A percentile compares a stretch with the other conserved stretches of the same genome.
Evolutionary conservation across 2,797 vertebrate genomes (phyloP).

Genomic region (Chelmon rostratus): DNA sequence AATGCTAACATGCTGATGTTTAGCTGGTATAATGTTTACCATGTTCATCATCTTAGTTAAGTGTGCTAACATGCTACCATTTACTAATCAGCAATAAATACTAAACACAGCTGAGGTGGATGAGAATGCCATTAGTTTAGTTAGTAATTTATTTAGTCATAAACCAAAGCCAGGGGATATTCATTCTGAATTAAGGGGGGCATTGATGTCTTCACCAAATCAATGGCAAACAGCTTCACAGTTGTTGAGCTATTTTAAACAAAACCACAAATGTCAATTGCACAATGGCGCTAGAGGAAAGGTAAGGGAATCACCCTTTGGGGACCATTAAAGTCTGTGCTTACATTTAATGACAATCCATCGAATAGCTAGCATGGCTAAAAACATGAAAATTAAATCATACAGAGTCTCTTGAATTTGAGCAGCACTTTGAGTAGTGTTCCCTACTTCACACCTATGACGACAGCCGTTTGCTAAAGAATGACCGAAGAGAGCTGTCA

Average conservation of each 20-base stretch:
- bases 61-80: not conserved
- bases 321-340: not conserved
- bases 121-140: too few relatives aligned
- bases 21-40: too few relatives aligned
- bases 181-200: not conserved
- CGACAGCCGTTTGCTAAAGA: too few relatives aligned
- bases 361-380: not conserved
- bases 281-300: not conserved
- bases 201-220: not conserved
- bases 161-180: not conserved
- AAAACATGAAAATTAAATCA: not conserved
- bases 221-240: not conserved
- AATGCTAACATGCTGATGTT: too few relatives aligned
- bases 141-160: too few relatives aligned
- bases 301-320: not conserved
- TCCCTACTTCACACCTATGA: too few relatives aligned
- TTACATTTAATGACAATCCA: not conserved
- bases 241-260: not conserved
- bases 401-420: not conserved
- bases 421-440: not conserved
- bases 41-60: not conserved
- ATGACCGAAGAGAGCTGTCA: not conserved
- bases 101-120: too few relatives aligned
- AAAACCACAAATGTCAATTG: not conserved
- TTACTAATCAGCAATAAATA: not conserved